A percentile compares a stretch with the other conserved stretches of the same genome.
Conservation (phyloP, 2,113 vertebrate species). For the Odontophorus gujanensis region DNA sequence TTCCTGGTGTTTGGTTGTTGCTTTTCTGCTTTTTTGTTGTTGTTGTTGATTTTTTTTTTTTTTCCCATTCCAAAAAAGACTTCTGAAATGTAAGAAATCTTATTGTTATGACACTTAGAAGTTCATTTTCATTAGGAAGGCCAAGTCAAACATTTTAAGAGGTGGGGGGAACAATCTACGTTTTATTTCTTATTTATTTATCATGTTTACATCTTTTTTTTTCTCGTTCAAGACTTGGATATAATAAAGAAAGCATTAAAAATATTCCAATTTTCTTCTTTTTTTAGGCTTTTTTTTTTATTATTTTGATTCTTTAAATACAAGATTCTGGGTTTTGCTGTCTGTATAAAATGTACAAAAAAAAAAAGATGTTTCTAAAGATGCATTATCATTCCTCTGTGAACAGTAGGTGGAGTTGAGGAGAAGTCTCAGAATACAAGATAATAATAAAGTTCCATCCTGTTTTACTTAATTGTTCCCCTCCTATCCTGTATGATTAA, state of each 20-base stretch:
- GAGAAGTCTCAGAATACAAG: conserved; percentile 60
- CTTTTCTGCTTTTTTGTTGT: background rate
- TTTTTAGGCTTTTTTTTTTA: conserved; percentile 62
- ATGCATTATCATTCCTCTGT: conserved; percentile 76
- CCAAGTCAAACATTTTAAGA: conserved; percentile 68
- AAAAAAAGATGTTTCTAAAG: conserved; percentile 70
- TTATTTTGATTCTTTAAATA: conserved; percentile 37
- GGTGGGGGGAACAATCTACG: conserved; percentile 70
- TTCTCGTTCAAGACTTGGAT: conserved; percentile 74
- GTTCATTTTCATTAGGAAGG: conserved; percentile 62
- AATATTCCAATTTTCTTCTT: conserved; percentile 55
- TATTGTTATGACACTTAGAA: conserved; percentile 15
- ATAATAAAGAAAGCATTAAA: conserved; percentile 83
- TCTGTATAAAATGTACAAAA: conserved; percentile 79
- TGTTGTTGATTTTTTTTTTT: background rate
- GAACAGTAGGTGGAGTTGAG: conserved; percentile 70
- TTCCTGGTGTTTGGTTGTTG: conserved; percentile 61
- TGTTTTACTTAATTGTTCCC: conserved; percentile 70
- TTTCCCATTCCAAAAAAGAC: conserved; percentile 6
- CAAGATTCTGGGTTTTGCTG: conserved; percentile 69
- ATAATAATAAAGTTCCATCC: conserved; percentile 65
- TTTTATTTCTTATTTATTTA: conserved; percentile 86
- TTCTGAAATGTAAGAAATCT: conserved; percentile 45
- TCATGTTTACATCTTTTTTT: conserved; percentile 83
- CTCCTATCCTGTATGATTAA: conserved; percentile 76